A percentile compares a stretch with the other conserved stretches of the same genome.
phyloP scores from a whole-genome alignment of 2,888 invertebrate species.

The Xanthia togata region DNA sequence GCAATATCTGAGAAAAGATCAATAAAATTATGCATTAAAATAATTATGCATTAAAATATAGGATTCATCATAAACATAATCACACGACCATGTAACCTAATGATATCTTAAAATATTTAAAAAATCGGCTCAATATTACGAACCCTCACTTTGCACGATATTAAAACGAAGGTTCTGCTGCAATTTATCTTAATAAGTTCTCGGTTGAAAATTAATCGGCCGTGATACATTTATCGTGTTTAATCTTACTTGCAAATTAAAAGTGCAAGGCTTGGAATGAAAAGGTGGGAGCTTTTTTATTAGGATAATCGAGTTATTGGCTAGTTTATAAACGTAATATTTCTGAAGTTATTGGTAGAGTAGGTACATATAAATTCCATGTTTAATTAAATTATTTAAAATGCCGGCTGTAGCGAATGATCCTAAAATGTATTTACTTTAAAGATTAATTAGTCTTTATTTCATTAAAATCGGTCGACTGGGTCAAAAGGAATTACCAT shows the following conservation, averaged over 20 bases:
- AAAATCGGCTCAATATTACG: slow-evolving; percentile 25
- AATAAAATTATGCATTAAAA: too few relatives aligned
- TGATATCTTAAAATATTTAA: slow-evolving; percentile 9
- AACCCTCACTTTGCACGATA: slow-evolving; percentile 29
- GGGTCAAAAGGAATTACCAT: too few relatives aligned
- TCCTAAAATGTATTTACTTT: too few relatives aligned
- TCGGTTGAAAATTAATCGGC: slow-evolving; percentile 66
- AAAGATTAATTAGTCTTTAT: too few relatives aligned
- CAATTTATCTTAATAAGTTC: slow-evolving; percentile 69
- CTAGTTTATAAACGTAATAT: not conserved
- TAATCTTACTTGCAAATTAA: slow-evolving; percentile 64
- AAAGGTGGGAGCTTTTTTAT: slow-evolving; percentile 12
- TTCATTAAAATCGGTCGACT: too few relatives aligned
- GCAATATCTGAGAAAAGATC: too few relatives aligned
- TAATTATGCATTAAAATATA: too few relatives aligned
- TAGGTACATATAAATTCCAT: not conserved
- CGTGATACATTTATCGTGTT: slow-evolving; percentile 65
- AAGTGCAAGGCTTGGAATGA: slow-evolving; percentile 45
- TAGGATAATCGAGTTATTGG: slow-evolving; percentile 9
- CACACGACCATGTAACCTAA: not conserved
- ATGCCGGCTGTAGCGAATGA: too few relatives aligned
- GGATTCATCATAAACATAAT: too few relatives aligned
- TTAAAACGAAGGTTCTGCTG: slow-evolving; percentile 37
- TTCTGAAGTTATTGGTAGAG: not conserved
- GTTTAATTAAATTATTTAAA: not conserved